phyloP scores from a whole-genome alignment of 2,113 vertebrate genomes.

The Colinus virginianus region DNA sequence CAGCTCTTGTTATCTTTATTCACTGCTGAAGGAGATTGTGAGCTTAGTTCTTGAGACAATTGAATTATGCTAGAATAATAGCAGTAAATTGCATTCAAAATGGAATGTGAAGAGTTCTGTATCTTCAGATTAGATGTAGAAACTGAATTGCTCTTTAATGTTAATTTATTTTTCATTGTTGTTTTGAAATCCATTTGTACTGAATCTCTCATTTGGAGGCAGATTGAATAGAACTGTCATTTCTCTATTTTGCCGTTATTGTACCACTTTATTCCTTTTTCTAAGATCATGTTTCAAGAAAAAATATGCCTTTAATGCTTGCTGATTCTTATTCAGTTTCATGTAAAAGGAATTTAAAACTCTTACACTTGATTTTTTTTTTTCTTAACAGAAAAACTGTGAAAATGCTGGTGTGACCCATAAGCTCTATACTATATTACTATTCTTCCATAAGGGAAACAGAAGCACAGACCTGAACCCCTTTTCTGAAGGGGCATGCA shows the following conservation, averaged over 20 bases:
- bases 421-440: background rate
- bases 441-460: background rate
- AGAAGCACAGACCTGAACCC: background rate
- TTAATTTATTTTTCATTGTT: background rate
- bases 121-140: background rate
- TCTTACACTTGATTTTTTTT: background rate
- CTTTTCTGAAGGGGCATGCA: background rate
- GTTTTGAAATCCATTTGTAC: background rate
- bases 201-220: background rate
- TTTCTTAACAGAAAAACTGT: background rate
- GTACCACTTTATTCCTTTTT: background rate
- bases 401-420: background rate
- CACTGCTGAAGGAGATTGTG: background rate
- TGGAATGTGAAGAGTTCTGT: background rate
- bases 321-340: background rate
- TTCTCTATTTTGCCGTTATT: background rate
- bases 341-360: background rate
- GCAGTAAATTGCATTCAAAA: conserved; percentile 9
- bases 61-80: conserved; percentile 3
- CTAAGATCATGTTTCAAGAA: background rate
- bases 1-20: background rate
- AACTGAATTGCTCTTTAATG: background rate
- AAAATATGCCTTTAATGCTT: background rate
- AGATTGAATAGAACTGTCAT: background rate
- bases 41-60: conserved; percentile 1